Base-by-base conservation (phyloP, 2,888 invertebrate species). In the Orthosia incerta region DNA sequence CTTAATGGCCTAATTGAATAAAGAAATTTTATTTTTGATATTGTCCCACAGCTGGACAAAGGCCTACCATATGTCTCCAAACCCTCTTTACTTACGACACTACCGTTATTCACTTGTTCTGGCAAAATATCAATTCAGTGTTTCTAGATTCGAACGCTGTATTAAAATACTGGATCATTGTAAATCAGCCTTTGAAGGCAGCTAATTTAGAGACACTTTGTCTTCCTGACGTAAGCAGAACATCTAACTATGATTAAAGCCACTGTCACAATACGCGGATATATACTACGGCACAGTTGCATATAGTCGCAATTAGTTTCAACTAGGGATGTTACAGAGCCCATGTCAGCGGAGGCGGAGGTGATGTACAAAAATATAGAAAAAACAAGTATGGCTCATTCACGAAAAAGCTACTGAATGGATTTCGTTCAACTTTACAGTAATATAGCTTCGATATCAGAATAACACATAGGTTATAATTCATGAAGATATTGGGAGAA, bases 281-380 rank as follows among this genome's bases (percentile, higher is more conserved):
- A n/a, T 50, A 56, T 23, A 39, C 39, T 45, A 18, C 18, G 9
- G 48, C 23, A 45, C 26, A 67, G 20, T 39, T 79, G 82, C 82
- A 82, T 20, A 66, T 64, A 72, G 53, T 46, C 48, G 73, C 68
- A 83, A 85, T 85, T 85, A 83, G 72, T 75, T 80, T 67, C 55
- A 64, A 50, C 61, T 31, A 62, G 73, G 69, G 69, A 76, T 85
- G 45, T 20, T 7, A 39, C n/a, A 12, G n/a, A 5, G 12, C 12
- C 2, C 7, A n/a, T 31, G 4, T 39, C 13, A 39, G 39, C n/a
- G n/a, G 3, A 59, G 2, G 18, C n/a, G 31, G 18, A 31, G 18
- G 39, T 39, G 9, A 39, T 9, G 39, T 39, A 9, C 39, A 9
- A 39, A 39, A 9, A 39, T 39, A 39, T 39, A 39, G 9, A 39